Conservation (phyloP, 2,888 invertebrate genomes). For the Parelbella ahira region DNA sequence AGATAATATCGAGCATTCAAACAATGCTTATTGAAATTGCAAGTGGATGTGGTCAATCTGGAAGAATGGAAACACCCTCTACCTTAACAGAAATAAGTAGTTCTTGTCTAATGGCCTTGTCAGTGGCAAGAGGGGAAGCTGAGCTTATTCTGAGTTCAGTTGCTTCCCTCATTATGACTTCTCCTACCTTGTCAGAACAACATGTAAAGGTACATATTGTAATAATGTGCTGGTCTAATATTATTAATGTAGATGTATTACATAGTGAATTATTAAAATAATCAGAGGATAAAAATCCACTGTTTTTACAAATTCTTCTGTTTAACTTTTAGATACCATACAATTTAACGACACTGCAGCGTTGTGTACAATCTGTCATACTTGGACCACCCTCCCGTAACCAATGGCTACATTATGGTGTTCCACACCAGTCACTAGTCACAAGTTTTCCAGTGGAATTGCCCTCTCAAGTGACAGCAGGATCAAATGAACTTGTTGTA, state of each 20-base stretch:
- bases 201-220: constrained; percentile 85
- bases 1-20: constrained; percentile 89
- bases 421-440: constrained; percentile 87
- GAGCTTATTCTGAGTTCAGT: constrained; percentile 93
- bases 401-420: constrained; percentile 93
- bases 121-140: constrained; percentile 95
- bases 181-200: constrained; percentile 87
- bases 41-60: constrained; percentile 75
- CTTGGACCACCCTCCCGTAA: constrained; percentile 91
- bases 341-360: constrained; percentile 91
- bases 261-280: too few species aligned
- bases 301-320: too few species aligned
- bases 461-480: constrained; percentile 49
- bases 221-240: too few species aligned
- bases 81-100: constrained; percentile 93
- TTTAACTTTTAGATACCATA: constrained; percentile 85
- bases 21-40: constrained; percentile 91
- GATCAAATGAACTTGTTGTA: constrained; percentile 60
- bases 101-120: constrained; percentile 94
- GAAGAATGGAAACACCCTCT: constrained; percentile 76
- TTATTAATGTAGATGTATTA: too few species aligned
- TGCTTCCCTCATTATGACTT: constrained; percentile 92
- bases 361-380: constrained; percentile 93
- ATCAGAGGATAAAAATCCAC: too few species aligned
- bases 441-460: constrained; percentile 83